These are phyloP conservation scores for Campopleginae sp. DNA, from an alignment of 2,888 invertebrate genomes.

Conservation along the genomic window DNA sequence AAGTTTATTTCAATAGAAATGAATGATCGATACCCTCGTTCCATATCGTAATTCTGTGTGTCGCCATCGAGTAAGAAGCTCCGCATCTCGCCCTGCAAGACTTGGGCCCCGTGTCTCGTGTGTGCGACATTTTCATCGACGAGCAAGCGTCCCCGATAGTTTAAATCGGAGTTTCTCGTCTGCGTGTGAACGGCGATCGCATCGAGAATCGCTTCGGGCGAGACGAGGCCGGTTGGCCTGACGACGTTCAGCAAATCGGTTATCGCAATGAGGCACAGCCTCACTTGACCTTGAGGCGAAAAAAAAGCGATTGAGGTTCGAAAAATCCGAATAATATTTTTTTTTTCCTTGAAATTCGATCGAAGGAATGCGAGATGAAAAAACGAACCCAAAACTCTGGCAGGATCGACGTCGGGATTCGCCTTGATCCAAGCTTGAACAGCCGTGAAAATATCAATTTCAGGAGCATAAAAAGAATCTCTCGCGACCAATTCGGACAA, in stretches of 20 bases:
- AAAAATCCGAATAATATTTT: neutral
- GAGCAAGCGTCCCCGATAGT: constrained; percentile 93
- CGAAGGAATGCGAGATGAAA: neutral
- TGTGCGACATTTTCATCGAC: constrained; percentile 97
- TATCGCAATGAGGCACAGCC: constrained; percentile 94
- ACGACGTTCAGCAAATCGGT: constrained; percentile 95
- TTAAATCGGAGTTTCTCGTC: constrained; percentile 91
- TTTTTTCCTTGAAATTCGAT: neutral
- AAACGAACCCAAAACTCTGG: constrained; percentile 76
- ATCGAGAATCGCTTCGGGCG: constrained; percentile 96
- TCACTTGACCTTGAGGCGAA: constrained; percentile 81
- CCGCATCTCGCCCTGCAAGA: constrained; percentile 95
- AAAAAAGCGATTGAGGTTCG: neutral
- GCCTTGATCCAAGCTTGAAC: constrained; percentile 94
- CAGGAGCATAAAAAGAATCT: constrained; percentile 98
- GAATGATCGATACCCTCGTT: constrained; percentile 88
- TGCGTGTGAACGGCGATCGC: constrained; percentile 95
- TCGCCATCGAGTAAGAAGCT: constrained; percentile 96
- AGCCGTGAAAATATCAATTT: constrained; percentile 97
- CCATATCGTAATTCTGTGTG: constrained; percentile 94
- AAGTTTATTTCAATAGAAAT: neutral
- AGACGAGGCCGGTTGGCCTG: constrained; percentile 93
- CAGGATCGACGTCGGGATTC: constrained; percentile 87
- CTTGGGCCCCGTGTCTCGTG: constrained; percentile 91
- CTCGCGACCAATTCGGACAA: constrained; percentile 93